Conservation (phyloP, 2,888 invertebrate genomes). For the Ceratothoa steindachneri region DNA sequence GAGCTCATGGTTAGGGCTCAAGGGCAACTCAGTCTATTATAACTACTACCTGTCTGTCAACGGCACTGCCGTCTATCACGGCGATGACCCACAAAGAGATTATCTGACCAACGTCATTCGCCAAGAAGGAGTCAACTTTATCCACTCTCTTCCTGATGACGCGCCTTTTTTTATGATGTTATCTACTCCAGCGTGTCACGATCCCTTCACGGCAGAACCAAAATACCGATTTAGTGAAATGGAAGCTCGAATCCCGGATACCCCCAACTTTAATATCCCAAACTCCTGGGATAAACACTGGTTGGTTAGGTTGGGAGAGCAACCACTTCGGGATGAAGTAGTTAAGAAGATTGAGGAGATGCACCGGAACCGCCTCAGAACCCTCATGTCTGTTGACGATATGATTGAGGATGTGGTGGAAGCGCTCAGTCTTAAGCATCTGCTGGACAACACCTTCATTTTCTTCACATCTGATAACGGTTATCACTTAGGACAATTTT, state of each 20-base stretch:
- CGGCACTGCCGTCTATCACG: slow-evolving; percentile 63
- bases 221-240: slow-evolving; percentile 65
- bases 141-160: slow-evolving; percentile 45
- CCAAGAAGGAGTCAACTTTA: slow-evolving; percentile 52
- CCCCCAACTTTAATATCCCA: slow-evolving; percentile 61
- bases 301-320: slow-evolving; percentile 68
- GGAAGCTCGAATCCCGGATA: slow-evolving; percentile 61
- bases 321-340: slow-evolving; percentile 61
- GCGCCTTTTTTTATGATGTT: slow-evolving; percentile 72
- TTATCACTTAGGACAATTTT: slow-evolving; percentile 84
- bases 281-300: slow-evolving; percentile 73
- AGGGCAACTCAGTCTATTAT: slow-evolving; percentile 90
- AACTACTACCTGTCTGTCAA: slow-evolving; percentile 80
- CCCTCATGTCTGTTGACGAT: slow-evolving; percentile 81
- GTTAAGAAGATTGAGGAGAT: slow-evolving; percentile 65
- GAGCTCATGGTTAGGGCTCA: slow-evolving; percentile 78
- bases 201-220: slow-evolving; percentile 76
- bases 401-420: slow-evolving; percentile 65
- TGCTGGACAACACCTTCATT: slow-evolving; percentile 71
- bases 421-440: slow-evolving; percentile 57
- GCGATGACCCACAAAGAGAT: slow-evolving; percentile 57
- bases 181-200: slow-evolving; percentile 83
- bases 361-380: slow-evolving; percentile 71
- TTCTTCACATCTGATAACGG: slow-evolving; percentile 87
- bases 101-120: slow-evolving; percentile 82